Conservation (phyloP, 1,140 invertebrate species). For the Calycopis cecrops region DNA sequence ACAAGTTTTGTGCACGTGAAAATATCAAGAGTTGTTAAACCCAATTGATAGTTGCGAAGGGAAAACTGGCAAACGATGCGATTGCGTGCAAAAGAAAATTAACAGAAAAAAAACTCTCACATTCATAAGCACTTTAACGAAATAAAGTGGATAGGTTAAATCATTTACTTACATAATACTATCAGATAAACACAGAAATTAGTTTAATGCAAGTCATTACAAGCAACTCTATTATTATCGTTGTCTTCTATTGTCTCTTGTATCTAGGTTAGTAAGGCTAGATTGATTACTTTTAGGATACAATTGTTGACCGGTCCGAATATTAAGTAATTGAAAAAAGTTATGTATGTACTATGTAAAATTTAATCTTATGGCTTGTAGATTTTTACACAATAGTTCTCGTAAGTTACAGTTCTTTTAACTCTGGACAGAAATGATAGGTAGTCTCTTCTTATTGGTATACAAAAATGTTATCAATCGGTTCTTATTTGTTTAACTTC, state of each 20-base stretch:
- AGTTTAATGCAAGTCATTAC: conserved; percentile 1
- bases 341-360: too few relatives aligned
- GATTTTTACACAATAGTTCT: too few relatives aligned
- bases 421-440: too few relatives aligned
- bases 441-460: too few relatives aligned
- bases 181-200: conserved; percentile 3
- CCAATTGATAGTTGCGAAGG: background rate
- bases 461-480: too few relatives aligned
- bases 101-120: conserved; percentile 4
- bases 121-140: conserved; percentile 1
- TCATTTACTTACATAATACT: conserved; percentile 3
- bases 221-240: too few relatives aligned
- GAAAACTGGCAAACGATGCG: background rate
- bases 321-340: background rate
- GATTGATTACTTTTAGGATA: background rate
- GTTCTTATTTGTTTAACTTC: too few relatives aligned
- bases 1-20: background rate
- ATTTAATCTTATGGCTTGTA: too few relatives aligned
- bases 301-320: conserved; percentile 3
- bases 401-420: too few relatives aligned
- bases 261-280: conserved; percentile 1
- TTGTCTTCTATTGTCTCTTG: background rate
- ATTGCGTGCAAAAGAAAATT: conserved; percentile 2
- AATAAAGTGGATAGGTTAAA: background rate
- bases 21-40: too few relatives aligned